Conservation (phyloP, 2,113 vertebrate species). For the Eurystomus gularis region DNA sequence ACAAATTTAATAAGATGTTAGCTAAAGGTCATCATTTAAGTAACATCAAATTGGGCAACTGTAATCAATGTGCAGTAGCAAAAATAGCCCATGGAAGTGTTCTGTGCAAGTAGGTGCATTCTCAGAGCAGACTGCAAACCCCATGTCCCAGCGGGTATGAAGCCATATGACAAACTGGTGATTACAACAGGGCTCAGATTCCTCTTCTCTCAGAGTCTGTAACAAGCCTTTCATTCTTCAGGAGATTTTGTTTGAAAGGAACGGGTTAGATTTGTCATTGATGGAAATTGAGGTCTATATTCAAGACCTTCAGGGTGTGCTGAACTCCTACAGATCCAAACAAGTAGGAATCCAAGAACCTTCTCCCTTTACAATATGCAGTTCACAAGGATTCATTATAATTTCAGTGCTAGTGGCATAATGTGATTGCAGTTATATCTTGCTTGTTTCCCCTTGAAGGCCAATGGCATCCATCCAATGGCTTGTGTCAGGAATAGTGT, state of each 20-base stretch:
- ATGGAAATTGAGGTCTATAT: neutral
- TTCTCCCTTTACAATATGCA: neutral
- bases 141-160: neutral
- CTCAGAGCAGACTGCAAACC: neutral
- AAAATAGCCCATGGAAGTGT: neutral
- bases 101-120: neutral
- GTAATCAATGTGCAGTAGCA: neutral
- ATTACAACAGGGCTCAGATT: neutral
- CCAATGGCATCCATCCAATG: no score
- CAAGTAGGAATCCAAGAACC: neutral
- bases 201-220: neutral
- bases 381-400: neutral
- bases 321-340: neutral
- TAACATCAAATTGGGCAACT: neutral
- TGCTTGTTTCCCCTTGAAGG: neutral
- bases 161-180: neutral
- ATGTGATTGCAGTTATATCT: neutral
- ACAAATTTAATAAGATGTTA: neutral
- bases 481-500: no score
- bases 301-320: neutral
- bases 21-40: neutral
- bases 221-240: neutral
- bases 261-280: neutral
- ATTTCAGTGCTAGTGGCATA: neutral
- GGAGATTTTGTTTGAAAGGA: neutral